These are phyloP conservation scores for Nibea coibor DNA, from an alignment of 2,113 vertebrate genomes.

Conservation along the genomic window DNA sequence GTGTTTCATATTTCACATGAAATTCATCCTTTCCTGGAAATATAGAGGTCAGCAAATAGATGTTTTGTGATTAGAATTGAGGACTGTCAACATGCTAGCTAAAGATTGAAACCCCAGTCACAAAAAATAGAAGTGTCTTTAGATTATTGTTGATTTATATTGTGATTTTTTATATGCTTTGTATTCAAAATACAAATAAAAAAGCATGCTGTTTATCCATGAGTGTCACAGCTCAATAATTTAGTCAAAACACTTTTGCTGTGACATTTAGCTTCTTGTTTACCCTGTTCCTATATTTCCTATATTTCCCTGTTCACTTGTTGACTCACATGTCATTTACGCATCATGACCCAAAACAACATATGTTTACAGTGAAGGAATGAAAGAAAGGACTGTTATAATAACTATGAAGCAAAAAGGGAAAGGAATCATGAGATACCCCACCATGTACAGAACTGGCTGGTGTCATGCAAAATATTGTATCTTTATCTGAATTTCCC, in stretches of 20 bases:
- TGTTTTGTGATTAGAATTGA: neutral
- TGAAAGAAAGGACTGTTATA: neutral
- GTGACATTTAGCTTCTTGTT: neutral
- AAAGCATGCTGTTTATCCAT: neutral
- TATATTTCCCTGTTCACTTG: neutral
- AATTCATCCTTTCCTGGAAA: neutral
- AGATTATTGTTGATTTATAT: too few species aligned
- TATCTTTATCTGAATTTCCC: conserved; percentile 18
- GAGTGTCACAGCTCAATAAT: neutral
- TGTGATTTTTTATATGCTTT: neutral
- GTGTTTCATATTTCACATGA: neutral
- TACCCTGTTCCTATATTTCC: neutral
- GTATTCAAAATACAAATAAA: neutral
- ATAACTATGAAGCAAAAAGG: neutral
- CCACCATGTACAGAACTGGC: neutral
- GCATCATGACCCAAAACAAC: too few species aligned
- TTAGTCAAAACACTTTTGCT: too few species aligned
- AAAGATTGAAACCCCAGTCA: neutral
- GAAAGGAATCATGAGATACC: neutral
- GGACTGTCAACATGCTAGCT: neutral
- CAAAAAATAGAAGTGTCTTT: neutral
- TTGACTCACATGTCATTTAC: neutral
- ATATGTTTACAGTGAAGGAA: neutral
- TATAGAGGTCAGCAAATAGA: neutral
- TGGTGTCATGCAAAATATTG: conserved; percentile 4